Conservation (phyloP, 2,888 invertebrate species). For the Aethes cnicana region DNA sequence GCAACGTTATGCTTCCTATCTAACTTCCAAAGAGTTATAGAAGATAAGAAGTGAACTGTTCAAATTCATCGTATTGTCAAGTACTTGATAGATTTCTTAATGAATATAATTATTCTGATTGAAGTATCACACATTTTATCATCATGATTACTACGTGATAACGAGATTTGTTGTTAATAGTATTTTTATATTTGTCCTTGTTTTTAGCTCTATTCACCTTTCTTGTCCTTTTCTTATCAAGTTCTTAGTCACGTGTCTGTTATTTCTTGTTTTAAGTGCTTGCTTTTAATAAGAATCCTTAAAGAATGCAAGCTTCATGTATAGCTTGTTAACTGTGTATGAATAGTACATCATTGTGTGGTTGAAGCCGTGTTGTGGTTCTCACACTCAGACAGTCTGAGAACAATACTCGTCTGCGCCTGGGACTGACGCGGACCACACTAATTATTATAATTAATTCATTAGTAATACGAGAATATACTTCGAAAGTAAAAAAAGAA, state of each 20-base stretch:
- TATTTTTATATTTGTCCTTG: not conserved
- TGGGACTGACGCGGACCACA: conserved; percentile 13
- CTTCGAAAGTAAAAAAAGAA: conserved; percentile 27
- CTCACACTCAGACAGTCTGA: no score
- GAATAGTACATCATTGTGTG: conserved; percentile 14
- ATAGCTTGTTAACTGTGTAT: not conserved
- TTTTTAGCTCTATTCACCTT: not conserved
- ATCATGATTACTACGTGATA: conserved; percentile 3
- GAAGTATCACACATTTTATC: conserved; percentile 6
- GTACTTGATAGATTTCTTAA: not conserved
- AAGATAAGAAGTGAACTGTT: no score
- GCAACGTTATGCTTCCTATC: no score
- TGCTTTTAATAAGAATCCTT: not conserved
- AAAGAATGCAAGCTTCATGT: not conserved
- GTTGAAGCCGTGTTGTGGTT: conserved; percentile 6
- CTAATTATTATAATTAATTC: conserved; percentile 28
- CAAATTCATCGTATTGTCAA: no score
- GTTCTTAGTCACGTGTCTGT: not conserved
- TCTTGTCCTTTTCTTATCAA: not conserved
- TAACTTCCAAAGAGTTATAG: no score
- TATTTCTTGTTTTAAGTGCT: not conserved
- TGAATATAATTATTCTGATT: not conserved
- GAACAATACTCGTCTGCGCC: conserved; percentile 24
- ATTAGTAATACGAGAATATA: conserved; percentile 14
- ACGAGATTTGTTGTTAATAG: not conserved